Evolutionary conservation across 2,797 vertebrate genomes (phyloP).

Genomic region (Sebastes diploproa): DNA sequence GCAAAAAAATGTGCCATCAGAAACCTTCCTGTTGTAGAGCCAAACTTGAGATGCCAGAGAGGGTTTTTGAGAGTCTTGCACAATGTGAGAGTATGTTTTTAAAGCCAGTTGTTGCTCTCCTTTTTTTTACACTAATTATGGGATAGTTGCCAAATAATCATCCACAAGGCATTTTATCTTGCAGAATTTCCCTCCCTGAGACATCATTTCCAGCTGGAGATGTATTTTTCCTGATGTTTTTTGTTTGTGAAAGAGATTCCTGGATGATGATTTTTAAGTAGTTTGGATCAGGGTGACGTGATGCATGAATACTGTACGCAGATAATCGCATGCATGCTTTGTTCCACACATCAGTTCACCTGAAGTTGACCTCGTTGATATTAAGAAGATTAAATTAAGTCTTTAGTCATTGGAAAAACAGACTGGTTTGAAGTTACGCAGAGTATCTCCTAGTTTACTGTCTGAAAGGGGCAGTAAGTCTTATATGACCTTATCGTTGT

Average conservation of each 20-base stretch:
- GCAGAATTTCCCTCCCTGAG: background rate
- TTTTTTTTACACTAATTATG: background rate
- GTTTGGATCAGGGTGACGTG: background rate
- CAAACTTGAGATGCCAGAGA: background rate
- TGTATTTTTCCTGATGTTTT: background rate
- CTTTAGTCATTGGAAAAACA: background rate
- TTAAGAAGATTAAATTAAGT: background rate
- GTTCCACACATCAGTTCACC: background rate
- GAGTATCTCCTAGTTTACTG: background rate
- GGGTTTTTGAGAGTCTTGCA: background rate
- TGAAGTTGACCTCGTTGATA: background rate
- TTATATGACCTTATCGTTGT: background rate
- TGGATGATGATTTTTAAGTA: background rate
- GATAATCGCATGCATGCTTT: background rate
- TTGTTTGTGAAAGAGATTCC: slow-evolving; percentile 14
- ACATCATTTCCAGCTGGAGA: background rate
- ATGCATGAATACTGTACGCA: background rate
- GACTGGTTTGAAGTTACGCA: background rate
- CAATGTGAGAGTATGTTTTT: background rate
- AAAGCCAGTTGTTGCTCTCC: background rate
- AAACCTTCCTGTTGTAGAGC: background rate
- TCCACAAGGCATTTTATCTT: slow-evolving; percentile 1
- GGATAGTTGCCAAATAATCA: background rate
- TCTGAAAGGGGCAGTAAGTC: background rate
- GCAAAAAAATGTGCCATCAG: background rate